phyloP scores from a whole-genome alignment of 2,113 vertebrate species.

The Carollia perspicillata region DNA sequence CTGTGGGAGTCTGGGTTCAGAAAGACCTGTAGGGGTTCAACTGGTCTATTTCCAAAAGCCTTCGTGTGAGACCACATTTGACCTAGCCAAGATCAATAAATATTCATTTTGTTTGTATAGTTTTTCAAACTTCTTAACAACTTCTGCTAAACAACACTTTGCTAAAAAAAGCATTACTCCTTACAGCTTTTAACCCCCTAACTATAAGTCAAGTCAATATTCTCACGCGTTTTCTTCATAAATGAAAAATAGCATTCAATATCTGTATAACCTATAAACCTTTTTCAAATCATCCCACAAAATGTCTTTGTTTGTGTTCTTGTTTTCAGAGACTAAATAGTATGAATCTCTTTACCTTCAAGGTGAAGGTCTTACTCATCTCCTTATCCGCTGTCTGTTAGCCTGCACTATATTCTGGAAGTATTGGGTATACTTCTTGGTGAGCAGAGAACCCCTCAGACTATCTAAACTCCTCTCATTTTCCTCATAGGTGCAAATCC shows the following conservation, averaged over 20 bases:
- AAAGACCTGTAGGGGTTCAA: background rate
- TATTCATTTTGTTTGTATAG: background rate
- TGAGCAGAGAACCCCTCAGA: background rate
- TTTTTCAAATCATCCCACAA: background rate
- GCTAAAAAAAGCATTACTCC: background rate
- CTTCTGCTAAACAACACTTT: background rate
- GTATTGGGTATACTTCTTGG: background rate
- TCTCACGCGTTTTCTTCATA: background rate
- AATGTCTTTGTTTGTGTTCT: background rate
- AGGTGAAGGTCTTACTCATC: background rate
- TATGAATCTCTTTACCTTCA: background rate
- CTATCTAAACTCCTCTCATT: background rate
- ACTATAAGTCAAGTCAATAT: background rate
- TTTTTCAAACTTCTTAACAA: background rate
- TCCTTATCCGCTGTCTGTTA: background rate
- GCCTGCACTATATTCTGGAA: background rate
- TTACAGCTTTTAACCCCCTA: background rate
- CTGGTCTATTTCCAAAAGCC: background rate
- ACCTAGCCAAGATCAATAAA: background rate
- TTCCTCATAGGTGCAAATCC: slow-evolving; percentile 47
- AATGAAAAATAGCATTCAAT: background rate
- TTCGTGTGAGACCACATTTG: background rate
- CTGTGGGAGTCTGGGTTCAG: background rate
- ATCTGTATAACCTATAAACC: background rate
- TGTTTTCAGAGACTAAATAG: background rate